phyloP scores from a whole-genome alignment of 2,888 invertebrate species.

The Leptopilina drosophilae region DNA sequence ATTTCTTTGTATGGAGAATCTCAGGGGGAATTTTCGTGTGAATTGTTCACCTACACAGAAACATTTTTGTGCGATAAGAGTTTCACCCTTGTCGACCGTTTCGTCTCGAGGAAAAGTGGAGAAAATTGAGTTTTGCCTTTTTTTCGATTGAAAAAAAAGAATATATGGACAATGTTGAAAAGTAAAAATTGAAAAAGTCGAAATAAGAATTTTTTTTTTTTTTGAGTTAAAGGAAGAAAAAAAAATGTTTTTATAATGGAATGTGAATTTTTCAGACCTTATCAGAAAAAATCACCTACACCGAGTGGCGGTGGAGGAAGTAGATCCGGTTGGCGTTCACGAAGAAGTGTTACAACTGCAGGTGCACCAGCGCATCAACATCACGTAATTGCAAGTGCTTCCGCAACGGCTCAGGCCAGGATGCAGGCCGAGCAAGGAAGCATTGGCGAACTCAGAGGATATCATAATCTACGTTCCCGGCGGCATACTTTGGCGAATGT shows the following conservation, averaged over 20 bases:
- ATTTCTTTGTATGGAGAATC: conserved; percentile 20
- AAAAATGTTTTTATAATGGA: too few species aligned
- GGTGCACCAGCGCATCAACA: conserved; percentile 73
- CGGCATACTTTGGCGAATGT: conserved; percentile 94
- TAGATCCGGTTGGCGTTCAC: conserved; percentile 74
- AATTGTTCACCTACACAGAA: not conserved
- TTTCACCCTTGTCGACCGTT: conserved; percentile 11
- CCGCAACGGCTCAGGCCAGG: conserved; percentile 79
- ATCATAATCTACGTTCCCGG: conserved; percentile 91
- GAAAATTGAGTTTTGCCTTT: conserved; percentile 33
- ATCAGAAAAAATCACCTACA: conserved; percentile 76
- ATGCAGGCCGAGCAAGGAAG: conserved; percentile 96
- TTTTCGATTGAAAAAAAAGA: not conserved
- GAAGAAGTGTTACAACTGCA: conserved; percentile 74
- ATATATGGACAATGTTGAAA: too few species aligned
- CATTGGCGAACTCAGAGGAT: conserved; percentile 92
- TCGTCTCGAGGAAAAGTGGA: not conserved
- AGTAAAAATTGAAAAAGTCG: too few species aligned
- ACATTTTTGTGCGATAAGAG: conserved; percentile 17
- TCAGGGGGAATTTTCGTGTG: not conserved
- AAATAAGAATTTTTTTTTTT: not conserved
- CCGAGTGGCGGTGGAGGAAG: conserved; percentile 70
- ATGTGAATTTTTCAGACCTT: conserved; percentile 67
- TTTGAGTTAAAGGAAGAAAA: too few species aligned
- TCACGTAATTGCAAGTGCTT: conserved; percentile 74